Conservation (phyloP, 1,140 invertebrate genomes). For the Diabrotica undecimpunctata region DNA sequence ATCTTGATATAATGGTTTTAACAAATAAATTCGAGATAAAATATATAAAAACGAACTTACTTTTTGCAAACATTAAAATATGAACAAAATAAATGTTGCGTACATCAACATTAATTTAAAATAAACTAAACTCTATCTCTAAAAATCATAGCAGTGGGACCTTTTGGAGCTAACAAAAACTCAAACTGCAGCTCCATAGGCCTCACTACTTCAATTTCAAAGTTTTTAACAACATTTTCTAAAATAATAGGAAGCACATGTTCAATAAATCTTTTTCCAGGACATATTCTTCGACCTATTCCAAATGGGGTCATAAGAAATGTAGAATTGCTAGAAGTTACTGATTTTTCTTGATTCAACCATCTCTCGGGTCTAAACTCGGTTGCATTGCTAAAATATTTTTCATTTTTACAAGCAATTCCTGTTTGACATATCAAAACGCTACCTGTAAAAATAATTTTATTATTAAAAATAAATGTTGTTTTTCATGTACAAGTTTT, state of each 20-base stretch:
- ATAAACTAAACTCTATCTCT: slow-evolving; percentile 45
- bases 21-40: too few species aligned
- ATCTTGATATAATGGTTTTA: too few species aligned
- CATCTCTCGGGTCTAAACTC: slow-evolving; percentile 79
- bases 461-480: too few species aligned
- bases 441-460: slow-evolving; percentile 53
- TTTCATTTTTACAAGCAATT: slow-evolving; percentile 72
- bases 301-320: slow-evolving; percentile 83
- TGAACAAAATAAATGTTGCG: too few species aligned
- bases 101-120: too few species aligned
- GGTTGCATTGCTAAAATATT: slow-evolving; percentile 72
- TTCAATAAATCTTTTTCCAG: slow-evolving; percentile 78
- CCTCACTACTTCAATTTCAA: slow-evolving; percentile 63
- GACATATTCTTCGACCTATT: slow-evolving; percentile 74
- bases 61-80: too few species aligned
- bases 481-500: too few species aligned
- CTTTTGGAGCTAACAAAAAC: slow-evolving; percentile 71
- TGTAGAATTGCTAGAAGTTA: slow-evolving; percentile 50
- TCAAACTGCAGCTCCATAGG: slow-evolving; percentile 72
- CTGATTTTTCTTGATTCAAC: slow-evolving; percentile 55
- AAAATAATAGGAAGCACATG: slow-evolving; percentile 70
- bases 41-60: too few species aligned
- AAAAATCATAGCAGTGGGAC: slow-evolving; percentile 65
- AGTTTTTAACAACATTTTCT: slow-evolving; percentile 69
- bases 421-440: slow-evolving; percentile 82